A percentile compares a stretch with the other conserved stretches of the same genome.
These are phyloP conservation scores for Aricia agestis DNA, from an alignment of 1,140 invertebrate genomes.

Conservation along the genomic window DNA sequence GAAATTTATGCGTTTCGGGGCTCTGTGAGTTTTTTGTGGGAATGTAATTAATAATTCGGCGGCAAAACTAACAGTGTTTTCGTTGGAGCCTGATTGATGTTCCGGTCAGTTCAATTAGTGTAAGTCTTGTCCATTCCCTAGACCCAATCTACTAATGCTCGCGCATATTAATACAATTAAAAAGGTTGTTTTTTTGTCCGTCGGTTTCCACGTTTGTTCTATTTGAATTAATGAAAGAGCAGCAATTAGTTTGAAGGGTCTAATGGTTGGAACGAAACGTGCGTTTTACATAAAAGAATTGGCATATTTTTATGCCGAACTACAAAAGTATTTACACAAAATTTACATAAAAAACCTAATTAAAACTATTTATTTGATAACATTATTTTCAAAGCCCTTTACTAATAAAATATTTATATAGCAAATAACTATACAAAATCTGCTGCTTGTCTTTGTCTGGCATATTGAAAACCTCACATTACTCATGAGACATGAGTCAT, in stretches of 20 bases:
- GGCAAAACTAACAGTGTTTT: constrained; percentile 78
- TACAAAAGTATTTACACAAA: no score
- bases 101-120: constrained; percentile 48
- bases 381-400: no score
- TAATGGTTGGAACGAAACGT: background rate
- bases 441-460: no score
- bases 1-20: constrained; percentile 74
- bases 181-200: background rate
- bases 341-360: no score
- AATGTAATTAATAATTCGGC: constrained; percentile 77
- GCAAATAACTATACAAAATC: no score
- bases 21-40: constrained; percentile 71
- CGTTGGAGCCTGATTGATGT: constrained; percentile 69
- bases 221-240: background rate
- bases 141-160: constrained; percentile 8
- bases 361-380: no score
- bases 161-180: constrained; percentile 2
- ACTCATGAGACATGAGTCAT: no score
- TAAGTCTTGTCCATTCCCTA: constrained; percentile 25
- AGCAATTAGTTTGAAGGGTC: background rate
- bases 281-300: no score
- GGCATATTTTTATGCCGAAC: no score
- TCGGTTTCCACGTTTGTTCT: constrained; percentile 1
- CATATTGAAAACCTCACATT: no score
- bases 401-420: no score